Conservation (phyloP, 2,797 vertebrate species). For the Megalops cyprinoides region DNA sequence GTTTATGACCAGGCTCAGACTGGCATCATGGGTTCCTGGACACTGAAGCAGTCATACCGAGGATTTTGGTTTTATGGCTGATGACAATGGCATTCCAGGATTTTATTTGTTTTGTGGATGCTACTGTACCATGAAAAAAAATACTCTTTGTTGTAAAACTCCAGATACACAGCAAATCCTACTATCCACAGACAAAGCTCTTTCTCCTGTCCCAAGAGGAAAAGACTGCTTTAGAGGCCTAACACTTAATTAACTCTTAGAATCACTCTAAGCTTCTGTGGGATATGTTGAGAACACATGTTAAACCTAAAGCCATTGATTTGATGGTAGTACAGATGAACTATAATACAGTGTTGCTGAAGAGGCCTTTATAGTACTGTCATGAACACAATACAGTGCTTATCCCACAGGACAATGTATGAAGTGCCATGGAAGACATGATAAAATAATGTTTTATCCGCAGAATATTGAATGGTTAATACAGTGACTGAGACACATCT, state of each 20-base stretch:
- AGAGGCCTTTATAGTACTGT: background rate
- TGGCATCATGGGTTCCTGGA: slow-evolving; percentile 45
- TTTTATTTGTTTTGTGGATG: slow-evolving; percentile 5
- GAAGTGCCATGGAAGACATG: background rate
- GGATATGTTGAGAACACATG: slow-evolving; percentile 12
- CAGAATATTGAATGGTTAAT: background rate
- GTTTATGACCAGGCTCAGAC: slow-evolving; percentile 53
- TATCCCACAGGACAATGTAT: background rate
- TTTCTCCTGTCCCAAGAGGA: slow-evolving; percentile 31
- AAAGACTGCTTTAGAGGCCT: slow-evolving; percentile 36
- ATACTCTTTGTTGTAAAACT: slow-evolving; percentile 19
- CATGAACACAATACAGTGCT: background rate
- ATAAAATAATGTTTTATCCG: background rate
- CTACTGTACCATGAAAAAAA: background rate
- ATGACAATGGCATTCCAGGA: background rate
- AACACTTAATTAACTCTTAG: slow-evolving; percentile 43
- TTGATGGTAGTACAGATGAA: slow-evolving; percentile 13
- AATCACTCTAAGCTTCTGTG: slow-evolving; percentile 9
- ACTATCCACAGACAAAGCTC: slow-evolving; percentile 29
- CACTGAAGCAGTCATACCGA: slow-evolving; percentile 26
- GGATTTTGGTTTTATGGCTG: slow-evolving; percentile 35
- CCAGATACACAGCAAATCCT: slow-evolving; percentile 45
- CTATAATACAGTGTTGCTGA: background rate
- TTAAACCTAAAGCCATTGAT: slow-evolving; percentile 11
- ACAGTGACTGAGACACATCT: background rate